Conservation (phyloP, 2,888 invertebrate genomes). For the Sinodicranocentrus sp. region DNA sequence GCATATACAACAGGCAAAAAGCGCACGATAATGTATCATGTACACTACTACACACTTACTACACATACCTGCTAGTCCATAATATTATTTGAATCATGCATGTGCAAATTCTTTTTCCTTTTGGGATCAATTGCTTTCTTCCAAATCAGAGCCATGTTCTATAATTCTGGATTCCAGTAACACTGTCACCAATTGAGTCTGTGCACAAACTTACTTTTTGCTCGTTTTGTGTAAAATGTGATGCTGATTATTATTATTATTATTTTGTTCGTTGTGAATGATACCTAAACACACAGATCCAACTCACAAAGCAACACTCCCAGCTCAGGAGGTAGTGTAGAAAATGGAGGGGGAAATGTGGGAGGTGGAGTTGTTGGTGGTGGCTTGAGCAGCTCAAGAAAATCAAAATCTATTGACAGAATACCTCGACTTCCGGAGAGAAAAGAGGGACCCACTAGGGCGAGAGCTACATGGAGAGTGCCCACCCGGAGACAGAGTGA, state of each 20-base stretch:
- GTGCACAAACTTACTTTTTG: too few relatives aligned
- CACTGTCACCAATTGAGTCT: background rate
- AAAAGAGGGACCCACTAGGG: constrained; percentile 65
- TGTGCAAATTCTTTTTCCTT: background rate
- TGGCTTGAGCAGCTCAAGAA: constrained; percentile 63
- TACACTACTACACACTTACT: background rate
- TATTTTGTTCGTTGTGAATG: too few relatives aligned
- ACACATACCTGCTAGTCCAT: background rate
- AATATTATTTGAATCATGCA: background rate
- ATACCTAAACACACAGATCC: constrained; percentile 67
- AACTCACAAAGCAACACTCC: constrained; percentile 75
- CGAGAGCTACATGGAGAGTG: constrained; percentile 74
- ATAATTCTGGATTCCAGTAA: constrained; percentile 43
- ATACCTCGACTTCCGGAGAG: constrained; percentile 73
- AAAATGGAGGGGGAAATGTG: constrained; percentile 39
- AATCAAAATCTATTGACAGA: constrained; percentile 74
- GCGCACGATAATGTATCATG: too few relatives aligned
- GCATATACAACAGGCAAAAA: background rate
- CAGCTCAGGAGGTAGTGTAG: constrained; percentile 72
- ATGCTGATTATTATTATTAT: too few relatives aligned
- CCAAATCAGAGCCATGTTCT: constrained; percentile 29
- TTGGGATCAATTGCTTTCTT: background rate
- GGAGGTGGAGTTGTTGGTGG: constrained; percentile 12
- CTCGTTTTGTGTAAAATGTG: too few relatives aligned
- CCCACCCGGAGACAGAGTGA: constrained; percentile 71